phyloP scores from a whole-genome alignment of 2,888 invertebrate genomes.

The Zhengitettix transpicula region DNA sequence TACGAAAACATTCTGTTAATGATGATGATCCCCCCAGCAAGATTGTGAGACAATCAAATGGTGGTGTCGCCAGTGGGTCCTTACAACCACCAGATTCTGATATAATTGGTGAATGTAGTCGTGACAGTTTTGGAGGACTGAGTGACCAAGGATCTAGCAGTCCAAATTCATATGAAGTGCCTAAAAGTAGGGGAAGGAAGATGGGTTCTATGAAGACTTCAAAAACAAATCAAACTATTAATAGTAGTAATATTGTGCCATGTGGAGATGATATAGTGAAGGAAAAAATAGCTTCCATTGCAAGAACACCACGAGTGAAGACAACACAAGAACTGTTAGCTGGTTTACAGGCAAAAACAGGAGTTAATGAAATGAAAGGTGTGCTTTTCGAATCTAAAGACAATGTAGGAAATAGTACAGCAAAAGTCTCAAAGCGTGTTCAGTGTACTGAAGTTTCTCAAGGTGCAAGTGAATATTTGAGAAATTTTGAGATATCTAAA shows the following conservation, averaged over 20 bases:
- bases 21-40: slow-evolving; percentile 13
- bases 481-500: slow-evolving; percentile 19
- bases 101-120: slow-evolving; percentile 17
- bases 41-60: slow-evolving; percentile 7
- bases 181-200: slow-evolving; percentile 4
- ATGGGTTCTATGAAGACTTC: not conserved
- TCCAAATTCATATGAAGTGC: slow-evolving; percentile 1
- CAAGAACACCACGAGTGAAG: slow-evolving; percentile 45
- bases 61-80: slow-evolving; percentile 1
- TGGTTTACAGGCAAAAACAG: slow-evolving; percentile 31
- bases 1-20: slow-evolving; percentile 27
- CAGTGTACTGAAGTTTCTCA: too few relatives aligned
- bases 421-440: too few relatives aligned
- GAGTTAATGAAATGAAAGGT: slow-evolving; percentile 25
- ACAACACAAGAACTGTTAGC: slow-evolving; percentile 69
- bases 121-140: slow-evolving; percentile 17
- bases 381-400: slow-evolving; percentile 2
- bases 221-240: not conserved
- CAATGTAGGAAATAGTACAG: too few relatives aligned
- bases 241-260: not conserved
- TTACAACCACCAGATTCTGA: not conserved
- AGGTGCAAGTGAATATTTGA: too few relatives aligned
- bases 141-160: not conserved
- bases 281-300: slow-evolving; percentile 39
- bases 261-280: slow-evolving; percentile 29